Conservation (phyloP, 1,140 invertebrate genomes). For the Drosophila murphyi region DNA sequence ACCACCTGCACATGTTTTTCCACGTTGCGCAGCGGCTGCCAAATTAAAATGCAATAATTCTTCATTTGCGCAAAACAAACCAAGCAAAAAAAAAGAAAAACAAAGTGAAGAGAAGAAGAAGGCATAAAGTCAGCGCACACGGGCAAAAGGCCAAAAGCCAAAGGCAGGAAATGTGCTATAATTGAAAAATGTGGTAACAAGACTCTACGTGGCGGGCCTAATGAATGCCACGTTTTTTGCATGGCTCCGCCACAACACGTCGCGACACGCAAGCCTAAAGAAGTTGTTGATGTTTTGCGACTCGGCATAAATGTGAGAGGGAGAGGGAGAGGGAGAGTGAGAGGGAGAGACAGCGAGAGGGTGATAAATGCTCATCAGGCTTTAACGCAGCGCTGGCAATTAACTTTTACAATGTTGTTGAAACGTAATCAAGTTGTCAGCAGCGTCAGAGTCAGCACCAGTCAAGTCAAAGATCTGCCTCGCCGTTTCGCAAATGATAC, state of each 20-base stretch:
- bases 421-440: conserved; percentile 82
- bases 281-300: conserved; percentile 37
- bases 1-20: conserved; percentile 63
- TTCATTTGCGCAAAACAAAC: conserved; percentile 62
- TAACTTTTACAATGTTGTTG: conserved; percentile 82
- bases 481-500: conserved; percentile 61
- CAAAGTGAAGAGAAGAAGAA: background rate
- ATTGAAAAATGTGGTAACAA: conserved; percentile 84
- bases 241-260: conserved; percentile 32
- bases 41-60: conserved; percentile 84
- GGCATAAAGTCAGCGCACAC: conserved; percentile 11
- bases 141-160: conserved; percentile 31
- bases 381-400: conserved; percentile 77
- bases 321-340: background rate
- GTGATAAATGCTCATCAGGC: conserved; percentile 81
- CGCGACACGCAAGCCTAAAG: conserved; percentile 48
- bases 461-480: conserved; percentile 21
- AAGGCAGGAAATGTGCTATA: conserved; percentile 76
- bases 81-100: conserved; percentile 3
- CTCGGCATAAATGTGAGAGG: background rate
- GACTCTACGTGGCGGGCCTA: conserved; percentile 75
- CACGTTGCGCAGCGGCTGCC: conserved; percentile 55
- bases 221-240: conserved; percentile 71
- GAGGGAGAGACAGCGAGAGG: conserved; percentile 16
- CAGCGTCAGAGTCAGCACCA: conserved; percentile 30